phyloP scores from a whole-genome alignment of 2,113 vertebrate genomes.

The Lophotis ruficrista region DNA sequence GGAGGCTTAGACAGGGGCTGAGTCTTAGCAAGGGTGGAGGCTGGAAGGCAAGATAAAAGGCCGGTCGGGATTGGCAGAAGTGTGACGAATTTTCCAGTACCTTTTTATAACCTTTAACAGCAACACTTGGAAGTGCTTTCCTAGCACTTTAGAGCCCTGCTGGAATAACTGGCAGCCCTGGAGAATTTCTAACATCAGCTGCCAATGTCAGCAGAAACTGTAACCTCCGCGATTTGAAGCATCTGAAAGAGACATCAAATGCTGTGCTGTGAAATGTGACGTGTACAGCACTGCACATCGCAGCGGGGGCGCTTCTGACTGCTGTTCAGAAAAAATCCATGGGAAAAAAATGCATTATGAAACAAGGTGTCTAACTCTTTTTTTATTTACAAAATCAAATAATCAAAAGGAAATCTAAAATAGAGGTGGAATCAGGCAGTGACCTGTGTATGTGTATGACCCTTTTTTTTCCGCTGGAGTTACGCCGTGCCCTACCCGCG shows the following conservation, averaged over 20 bases:
- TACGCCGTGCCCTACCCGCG: accelerated
- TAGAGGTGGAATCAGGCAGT: background rate
- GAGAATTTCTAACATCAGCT: background rate
- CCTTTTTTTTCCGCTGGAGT: no score
- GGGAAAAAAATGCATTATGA: background rate
- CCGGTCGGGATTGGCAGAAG: background rate
- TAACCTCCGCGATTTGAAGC: background rate
- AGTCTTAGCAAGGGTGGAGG: background rate
- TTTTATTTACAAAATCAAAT: background rate
- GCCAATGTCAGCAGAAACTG: background rate
- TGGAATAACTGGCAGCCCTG: background rate
- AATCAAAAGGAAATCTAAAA: background rate
- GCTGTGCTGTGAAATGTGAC: accelerated
- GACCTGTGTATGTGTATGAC: background rate
- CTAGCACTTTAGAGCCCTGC: background rate
- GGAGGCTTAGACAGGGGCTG: background rate
- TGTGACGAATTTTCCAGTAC: background rate
- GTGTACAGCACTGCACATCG: background rate
- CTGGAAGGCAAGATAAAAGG: background rate
- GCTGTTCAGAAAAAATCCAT: background rate
- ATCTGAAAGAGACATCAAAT: background rate
- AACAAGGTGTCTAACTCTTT: background rate
- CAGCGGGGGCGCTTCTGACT: background rate
- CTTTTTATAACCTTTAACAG: background rate
- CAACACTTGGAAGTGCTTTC: background rate